These are phyloP conservation scores for Phoebastria nigripes DNA, from an alignment of 2,797 vertebrate species.

Conservation along the genomic window DNA sequence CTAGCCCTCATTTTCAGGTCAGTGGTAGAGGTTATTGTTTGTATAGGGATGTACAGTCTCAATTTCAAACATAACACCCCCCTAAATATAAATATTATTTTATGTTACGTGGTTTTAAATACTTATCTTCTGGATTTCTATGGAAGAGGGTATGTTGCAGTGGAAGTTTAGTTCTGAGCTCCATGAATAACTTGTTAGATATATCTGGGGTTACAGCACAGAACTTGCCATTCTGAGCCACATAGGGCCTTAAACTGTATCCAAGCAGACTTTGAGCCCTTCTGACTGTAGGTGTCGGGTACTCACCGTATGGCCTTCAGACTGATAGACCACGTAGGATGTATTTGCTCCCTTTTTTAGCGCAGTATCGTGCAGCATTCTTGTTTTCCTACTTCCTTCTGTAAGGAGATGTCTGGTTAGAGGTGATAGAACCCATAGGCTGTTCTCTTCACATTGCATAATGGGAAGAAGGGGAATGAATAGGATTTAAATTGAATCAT, in stretches of 20 bases:
- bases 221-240: background rate
- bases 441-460: background rate
- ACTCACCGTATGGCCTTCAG: fast-evolving
- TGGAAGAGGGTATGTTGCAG: background rate
- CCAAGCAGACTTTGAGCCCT: background rate
- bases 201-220: background rate
- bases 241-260: background rate
- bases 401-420: background rate
- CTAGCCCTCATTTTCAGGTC: constrained; percentile 98
- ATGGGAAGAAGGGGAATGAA: background rate
- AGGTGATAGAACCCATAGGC: background rate
- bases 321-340: background rate
- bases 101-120: background rate
- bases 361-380: background rate
- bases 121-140: background rate
- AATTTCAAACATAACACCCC: background rate
- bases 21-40: constrained; percentile 26
- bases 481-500: background rate
- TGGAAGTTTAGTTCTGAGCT: background rate
- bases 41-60: background rate
- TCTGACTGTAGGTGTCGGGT: background rate
- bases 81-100: background rate
- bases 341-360: background rate
- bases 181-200: background rate
- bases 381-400: background rate